Conservation (phyloP, 2,113 vertebrate genomes). For the Genyomyrus donnyi region DNA sequence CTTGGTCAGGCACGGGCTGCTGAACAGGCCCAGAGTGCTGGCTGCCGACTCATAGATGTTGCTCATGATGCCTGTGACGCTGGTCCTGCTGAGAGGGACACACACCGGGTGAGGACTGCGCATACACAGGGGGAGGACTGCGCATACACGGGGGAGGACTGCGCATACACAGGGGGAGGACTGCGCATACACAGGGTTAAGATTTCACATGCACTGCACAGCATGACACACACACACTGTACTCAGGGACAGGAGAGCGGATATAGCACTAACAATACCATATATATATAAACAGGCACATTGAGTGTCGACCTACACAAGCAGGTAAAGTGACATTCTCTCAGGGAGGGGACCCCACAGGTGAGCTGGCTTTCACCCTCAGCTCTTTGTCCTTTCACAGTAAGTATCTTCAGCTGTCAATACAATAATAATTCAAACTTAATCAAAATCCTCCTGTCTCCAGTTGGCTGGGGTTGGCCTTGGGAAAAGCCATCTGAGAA, state of each 20-base stretch:
- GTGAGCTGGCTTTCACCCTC: background rate
- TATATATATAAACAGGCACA: background rate
- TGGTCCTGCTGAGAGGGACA: constrained; percentile 20
- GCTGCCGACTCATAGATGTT: constrained; percentile 94
- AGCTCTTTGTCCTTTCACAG: background rate
- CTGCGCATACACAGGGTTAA: background rate
- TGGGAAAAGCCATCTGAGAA: background rate
- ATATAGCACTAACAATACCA: background rate
- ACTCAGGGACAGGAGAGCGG: background rate
- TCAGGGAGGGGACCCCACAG: background rate
- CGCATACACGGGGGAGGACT: background rate
- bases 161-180: background rate
- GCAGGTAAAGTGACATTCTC: background rate
- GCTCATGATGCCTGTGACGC: constrained; percentile 69
- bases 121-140: background rate
- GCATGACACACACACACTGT: background rate
- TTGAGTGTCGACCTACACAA: background rate
- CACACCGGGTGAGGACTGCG: background rate
- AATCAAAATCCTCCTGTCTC: background rate
- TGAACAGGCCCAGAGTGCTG: constrained; percentile 86
- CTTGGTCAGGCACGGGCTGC: constrained; percentile 86
- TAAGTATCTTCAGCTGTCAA: background rate
- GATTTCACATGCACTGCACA: background rate
- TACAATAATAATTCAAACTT: background rate
- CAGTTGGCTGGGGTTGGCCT: background rate